phyloP scores from a whole-genome alignment of 2,797 vertebrate genomes.

The Danio choprae region DNA sequence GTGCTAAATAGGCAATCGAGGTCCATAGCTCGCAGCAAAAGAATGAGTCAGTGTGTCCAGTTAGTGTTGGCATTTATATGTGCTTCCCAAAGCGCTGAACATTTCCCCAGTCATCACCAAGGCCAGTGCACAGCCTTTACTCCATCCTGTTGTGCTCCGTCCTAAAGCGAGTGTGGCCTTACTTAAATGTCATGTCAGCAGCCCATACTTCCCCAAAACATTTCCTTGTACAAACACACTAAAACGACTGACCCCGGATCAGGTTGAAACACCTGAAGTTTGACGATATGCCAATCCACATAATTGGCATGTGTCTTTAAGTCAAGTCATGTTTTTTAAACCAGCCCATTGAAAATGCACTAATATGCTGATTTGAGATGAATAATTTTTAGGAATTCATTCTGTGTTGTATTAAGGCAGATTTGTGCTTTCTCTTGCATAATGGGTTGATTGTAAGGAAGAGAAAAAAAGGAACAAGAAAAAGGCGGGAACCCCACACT shows the following conservation, averaged over 20 bases:
- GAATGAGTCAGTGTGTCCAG: constrained; percentile 58
- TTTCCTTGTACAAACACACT: constrained; percentile 62
- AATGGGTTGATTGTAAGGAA: constrained; percentile 46
- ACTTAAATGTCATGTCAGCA: constrained; percentile 77
- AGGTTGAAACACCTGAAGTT: constrained; percentile 68
- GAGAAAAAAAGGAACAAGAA: constrained; percentile 68
- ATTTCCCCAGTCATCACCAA: constrained; percentile 72
- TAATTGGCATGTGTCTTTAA: constrained; percentile 60
- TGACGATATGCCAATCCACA: constrained; percentile 69
- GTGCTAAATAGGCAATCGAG: constrained; percentile 52
- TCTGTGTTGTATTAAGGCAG: constrained; percentile 65
- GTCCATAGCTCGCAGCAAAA: constrained; percentile 48
- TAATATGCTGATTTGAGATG: constrained; percentile 60
- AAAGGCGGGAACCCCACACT: constrained; percentile 67
- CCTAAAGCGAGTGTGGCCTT: constrained; percentile 64
- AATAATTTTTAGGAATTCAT: constrained; percentile 71
- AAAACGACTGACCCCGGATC: constrained; percentile 67
- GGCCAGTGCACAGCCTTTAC: constrained; percentile 64
- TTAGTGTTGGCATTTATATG: constrained; percentile 56
- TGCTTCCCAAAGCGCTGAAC: constrained; percentile 59
- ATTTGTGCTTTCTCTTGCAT: constrained; percentile 32
- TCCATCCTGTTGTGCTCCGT: constrained; percentile 76
- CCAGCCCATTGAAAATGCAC: constrained; percentile 45
- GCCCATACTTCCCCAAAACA: constrained; percentile 78
- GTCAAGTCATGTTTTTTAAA: constrained; percentile 65